Evolutionary conservation across 2,113 vertebrate species (phyloP).

Genomic region (Brachyhypopomus occidentalis): DNA sequence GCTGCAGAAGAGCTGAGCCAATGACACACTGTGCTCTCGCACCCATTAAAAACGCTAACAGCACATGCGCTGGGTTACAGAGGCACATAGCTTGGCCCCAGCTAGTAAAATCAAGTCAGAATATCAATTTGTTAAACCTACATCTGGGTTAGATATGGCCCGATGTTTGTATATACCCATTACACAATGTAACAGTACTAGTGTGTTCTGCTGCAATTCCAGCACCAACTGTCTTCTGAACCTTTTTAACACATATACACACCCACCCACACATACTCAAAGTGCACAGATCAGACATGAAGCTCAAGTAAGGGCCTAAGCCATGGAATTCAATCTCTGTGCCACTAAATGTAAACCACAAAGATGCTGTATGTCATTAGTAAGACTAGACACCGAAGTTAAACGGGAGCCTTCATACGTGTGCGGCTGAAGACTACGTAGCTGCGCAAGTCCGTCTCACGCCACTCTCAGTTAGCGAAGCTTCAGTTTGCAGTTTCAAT

Average conservation of each 20-base stretch:
- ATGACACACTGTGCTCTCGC: constrained; percentile 3
- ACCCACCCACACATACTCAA: background rate
- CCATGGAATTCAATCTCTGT: constrained; percentile 14
- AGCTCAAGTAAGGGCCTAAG: constrained; percentile 22
- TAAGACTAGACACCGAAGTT: constrained; percentile 17
- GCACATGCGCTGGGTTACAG: constrained; percentile 7
- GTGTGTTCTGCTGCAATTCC: background rate
- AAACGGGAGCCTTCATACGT: background rate
- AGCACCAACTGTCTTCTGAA: constrained; percentile 3
- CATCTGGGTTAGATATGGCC: constrained; percentile 21
- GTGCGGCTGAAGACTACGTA: constrained; percentile 14
- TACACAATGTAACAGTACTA: background rate
- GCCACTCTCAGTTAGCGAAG: background rate
- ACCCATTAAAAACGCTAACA: constrained; percentile 32
- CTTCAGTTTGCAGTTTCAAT: background rate
- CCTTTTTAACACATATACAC: background rate
- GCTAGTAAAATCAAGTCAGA: constrained; percentile 19
- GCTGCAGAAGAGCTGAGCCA: background rate
- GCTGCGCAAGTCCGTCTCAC: background rate
- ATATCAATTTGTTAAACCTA: constrained; percentile 47
- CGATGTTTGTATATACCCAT: constrained; percentile 26
- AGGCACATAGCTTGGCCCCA: background rate
- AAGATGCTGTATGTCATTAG: background rate
- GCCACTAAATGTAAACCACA: background rate
- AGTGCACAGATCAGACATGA: background rate